These are phyloP conservation scores for Bufo gargarizans DNA, from an alignment of 2,113 vertebrate genomes.

Conservation along the genomic window DNA sequence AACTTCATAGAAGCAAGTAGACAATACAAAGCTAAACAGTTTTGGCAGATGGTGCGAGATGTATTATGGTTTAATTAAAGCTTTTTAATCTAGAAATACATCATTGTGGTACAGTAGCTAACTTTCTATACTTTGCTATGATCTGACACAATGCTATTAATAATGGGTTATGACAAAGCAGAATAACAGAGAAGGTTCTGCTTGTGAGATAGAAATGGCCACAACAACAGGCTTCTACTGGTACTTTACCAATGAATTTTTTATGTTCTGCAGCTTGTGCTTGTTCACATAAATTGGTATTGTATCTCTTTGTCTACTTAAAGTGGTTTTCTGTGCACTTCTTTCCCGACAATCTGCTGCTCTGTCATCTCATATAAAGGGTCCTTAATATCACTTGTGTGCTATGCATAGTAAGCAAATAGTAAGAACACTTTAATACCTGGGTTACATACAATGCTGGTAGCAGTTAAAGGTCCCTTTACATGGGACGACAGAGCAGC, in stretches of 20 bases:
- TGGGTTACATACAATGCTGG: no score
- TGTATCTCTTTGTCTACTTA: neutral
- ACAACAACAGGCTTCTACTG: neutral
- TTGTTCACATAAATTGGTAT: neutral
- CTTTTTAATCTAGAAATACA: neutral
- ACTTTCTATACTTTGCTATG: neutral
- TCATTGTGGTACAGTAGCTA: neutral
- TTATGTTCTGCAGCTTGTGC: neutral
- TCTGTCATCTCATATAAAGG: no score
- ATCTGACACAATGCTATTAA: neutral
- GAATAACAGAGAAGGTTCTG: neutral
- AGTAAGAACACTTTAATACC: no score
- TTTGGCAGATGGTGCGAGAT: conserved; percentile 18
- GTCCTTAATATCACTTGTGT: no score
- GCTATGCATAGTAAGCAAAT: no score
- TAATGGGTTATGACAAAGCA: neutral
- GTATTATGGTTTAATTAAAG: conserved; percentile 40
- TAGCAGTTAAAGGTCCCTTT: no score
- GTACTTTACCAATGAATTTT: neutral
- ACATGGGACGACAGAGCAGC: no score
- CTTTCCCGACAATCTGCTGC: no score
- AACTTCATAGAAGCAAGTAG: conserved; percentile 32
- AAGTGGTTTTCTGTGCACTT: no score
- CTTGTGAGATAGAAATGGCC: neutral
- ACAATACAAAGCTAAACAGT: conserved; percentile 22